Evolutionary conservation across 2,888 invertebrate genomes (phyloP).

Genomic region (Galeopsomyia nigrocyanea): DNA sequence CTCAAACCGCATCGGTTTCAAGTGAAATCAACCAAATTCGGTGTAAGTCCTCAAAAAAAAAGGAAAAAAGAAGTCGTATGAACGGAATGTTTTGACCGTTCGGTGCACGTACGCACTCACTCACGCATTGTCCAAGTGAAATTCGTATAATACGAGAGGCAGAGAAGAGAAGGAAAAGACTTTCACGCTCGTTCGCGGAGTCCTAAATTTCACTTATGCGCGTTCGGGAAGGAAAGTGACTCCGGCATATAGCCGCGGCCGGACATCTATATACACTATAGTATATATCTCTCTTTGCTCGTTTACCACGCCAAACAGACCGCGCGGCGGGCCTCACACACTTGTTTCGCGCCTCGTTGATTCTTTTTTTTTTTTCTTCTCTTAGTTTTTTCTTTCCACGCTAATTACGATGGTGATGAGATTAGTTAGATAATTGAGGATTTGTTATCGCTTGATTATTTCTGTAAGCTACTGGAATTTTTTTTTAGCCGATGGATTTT

Average conservation of each 20-base stretch:
- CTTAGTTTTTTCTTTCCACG: neutral
- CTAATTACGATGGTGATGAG: too few species aligned
- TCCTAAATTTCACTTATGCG: slow-evolving; percentile 62
- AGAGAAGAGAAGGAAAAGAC: slow-evolving; percentile 46
- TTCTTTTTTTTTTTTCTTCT: slow-evolving; percentile 1
- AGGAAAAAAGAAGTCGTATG: too few species aligned
- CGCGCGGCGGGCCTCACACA: neutral
- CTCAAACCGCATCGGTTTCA: too few species aligned
- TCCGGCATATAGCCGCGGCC: slow-evolving; percentile 40
- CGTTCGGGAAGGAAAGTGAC: slow-evolving; percentile 58
- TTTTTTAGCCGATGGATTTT: too few species aligned
- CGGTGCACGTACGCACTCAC: too few species aligned
- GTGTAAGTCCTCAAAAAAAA: too few species aligned
- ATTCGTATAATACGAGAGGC: neutral
- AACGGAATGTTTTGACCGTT: neutral
- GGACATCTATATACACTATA: slow-evolving; percentile 8
- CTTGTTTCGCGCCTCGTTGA: slow-evolving; percentile 33
- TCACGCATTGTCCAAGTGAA: neutral
- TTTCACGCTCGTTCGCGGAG: slow-evolving; percentile 56
- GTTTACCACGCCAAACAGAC: slow-evolving; percentile 61
- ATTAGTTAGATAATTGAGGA: too few species aligned
- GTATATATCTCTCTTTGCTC: slow-evolving; percentile 29
- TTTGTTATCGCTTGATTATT: too few species aligned
- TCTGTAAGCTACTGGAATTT: too few species aligned
- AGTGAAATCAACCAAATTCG: too few species aligned